Evolutionary conservation across 1,140 invertebrate species (phyloP).

Genomic region (Drosophila kurseongensis): DNA sequence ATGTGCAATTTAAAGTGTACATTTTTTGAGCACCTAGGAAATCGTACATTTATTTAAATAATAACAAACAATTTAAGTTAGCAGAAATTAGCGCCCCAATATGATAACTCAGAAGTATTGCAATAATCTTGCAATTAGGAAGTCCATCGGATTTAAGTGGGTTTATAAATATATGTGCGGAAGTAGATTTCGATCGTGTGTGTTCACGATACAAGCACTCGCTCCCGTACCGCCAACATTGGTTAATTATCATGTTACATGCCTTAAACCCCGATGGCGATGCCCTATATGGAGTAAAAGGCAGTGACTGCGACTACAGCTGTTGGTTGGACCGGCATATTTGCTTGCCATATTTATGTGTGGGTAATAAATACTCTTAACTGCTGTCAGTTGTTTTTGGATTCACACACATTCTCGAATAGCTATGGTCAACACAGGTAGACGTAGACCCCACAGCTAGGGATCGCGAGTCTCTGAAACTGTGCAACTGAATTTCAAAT

Average conservation of each 20-base stretch:
- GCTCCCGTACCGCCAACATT: slow-evolving; percentile 39
- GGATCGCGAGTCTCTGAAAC: slow-evolving; percentile 2
- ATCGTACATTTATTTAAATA: no score
- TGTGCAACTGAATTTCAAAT: slow-evolving; percentile 72
- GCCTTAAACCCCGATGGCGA: slow-evolving; percentile 28
- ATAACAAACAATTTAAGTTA: slow-evolving; percentile 5
- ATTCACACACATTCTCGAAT: slow-evolving; percentile 52
- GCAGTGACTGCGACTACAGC: slow-evolving; percentile 44
- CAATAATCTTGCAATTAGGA: slow-evolving; percentile 40
- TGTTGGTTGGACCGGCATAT: slow-evolving; percentile 47
- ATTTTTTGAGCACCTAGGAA: no score
- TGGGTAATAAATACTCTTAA: slow-evolving; percentile 56
- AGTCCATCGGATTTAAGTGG: slow-evolving; percentile 52
- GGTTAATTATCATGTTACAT: slow-evolving; percentile 79
- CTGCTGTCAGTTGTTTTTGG: slow-evolving; percentile 47
- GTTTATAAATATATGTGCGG: slow-evolving; percentile 67
- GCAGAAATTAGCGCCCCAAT: slow-evolving; percentile 31
- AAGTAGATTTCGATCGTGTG: slow-evolving; percentile 54
- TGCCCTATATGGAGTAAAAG: slow-evolving; percentile 74
- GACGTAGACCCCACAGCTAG: slow-evolving; percentile 27
- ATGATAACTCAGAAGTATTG: slow-evolving; percentile 39
- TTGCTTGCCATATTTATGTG: slow-evolving; percentile 37
- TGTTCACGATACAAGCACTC: slow-evolving; percentile 23
- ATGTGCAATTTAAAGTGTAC: no score
- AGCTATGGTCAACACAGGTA: slow-evolving; percentile 32